These are phyloP conservation scores for Drosophila aldrichi DNA, from an alignment of 2,888 invertebrate species.

Conservation along the genomic window DNA sequence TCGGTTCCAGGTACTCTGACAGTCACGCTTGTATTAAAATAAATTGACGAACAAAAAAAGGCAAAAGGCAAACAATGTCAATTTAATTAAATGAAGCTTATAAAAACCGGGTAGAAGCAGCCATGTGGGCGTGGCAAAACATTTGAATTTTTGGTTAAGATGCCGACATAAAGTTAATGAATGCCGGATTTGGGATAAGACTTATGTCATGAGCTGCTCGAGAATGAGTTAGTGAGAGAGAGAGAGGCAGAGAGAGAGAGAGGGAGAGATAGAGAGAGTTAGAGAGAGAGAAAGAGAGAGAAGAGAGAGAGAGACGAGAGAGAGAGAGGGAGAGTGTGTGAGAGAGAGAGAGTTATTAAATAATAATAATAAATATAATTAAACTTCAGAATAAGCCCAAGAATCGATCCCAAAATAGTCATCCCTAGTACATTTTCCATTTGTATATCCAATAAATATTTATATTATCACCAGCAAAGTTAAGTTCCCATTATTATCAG, in stretches of 20 bases:
- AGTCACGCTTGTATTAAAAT: conserved; percentile 38
- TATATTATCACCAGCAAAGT: background rate
- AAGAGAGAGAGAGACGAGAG: too few species aligned
- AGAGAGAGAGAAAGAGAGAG: too few species aligned
- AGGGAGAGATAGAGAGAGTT: too few species aligned
- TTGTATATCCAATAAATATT: background rate
- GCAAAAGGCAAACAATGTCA: conserved; percentile 63
- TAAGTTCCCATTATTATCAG: background rate
- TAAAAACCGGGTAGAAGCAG: conserved; percentile 24
- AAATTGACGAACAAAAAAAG: conserved; percentile 49
- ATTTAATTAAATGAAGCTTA: conserved; percentile 77
- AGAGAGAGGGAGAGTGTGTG: too few species aligned
- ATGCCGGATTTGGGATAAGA: conserved; percentile 10
- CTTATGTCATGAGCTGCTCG: background rate
- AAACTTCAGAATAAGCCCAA: too few species aligned
- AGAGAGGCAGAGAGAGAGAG: too few species aligned
- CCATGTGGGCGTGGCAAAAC: background rate
- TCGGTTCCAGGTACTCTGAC: conserved; percentile 18
- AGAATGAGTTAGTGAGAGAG: background rate
- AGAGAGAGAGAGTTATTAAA: too few species aligned
- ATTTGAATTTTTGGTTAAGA: conserved; percentile 11
- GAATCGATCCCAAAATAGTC: too few species aligned
- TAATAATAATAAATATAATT: too few species aligned
- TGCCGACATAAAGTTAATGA: conserved; percentile 49
- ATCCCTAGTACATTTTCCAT: too few species aligned